Evolutionary conservation across 2,113 vertebrate species (phyloP), one percentile per base, ranked within the genome.

Genomic region (Sander lucioperca): DNA sequence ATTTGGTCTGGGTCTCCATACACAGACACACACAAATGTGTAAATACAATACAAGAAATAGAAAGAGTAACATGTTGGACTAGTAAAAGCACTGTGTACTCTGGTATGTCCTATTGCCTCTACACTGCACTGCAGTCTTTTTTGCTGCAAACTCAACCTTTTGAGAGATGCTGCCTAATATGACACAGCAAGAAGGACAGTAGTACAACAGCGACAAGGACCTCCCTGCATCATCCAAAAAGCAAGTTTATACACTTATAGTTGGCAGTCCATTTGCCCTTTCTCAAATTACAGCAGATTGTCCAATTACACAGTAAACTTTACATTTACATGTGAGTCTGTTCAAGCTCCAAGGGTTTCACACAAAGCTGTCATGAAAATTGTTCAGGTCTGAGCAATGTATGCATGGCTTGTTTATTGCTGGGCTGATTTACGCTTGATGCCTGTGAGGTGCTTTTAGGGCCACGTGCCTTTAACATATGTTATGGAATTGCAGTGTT

Each of bases 341-440:
- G 6, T 61, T 85, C 36, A 36, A 33, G 48, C 58, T 48, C 67
- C 16, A 54, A 59, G 14, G 70, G 64, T 64, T 56, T 65, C 57
- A 19, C n/a, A 72, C 56, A 75, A 30, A 70, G 69, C 66, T 33
- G 36, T 57, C 18, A 6, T 47, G 27, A 27, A 63, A 70, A 80
- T 53, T 11, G 59, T 66, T 76, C 7, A 25, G 71, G 82, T 5
- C 54, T 45, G 23, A 80, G 48, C 36, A 61, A 58, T 82, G 64
- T 77, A 83, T 83, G 79, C 59, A 66, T 67, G 47, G 18, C 53
- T 61, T 70, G 59, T 74, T 83, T 87, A 80, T 75, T 71, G 74
- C 59, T 45, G 45, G 6, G 16, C 30, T 61, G 77, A 68, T 86
- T 83, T 86, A 78, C 61, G 58, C 50, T 82, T 43, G 57, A 80